Evolutionary conservation across 2,888 invertebrate species (phyloP), one percentile per base, ranked within the genome.

Genomic region (Diaprepes abbreviatus): DNA sequence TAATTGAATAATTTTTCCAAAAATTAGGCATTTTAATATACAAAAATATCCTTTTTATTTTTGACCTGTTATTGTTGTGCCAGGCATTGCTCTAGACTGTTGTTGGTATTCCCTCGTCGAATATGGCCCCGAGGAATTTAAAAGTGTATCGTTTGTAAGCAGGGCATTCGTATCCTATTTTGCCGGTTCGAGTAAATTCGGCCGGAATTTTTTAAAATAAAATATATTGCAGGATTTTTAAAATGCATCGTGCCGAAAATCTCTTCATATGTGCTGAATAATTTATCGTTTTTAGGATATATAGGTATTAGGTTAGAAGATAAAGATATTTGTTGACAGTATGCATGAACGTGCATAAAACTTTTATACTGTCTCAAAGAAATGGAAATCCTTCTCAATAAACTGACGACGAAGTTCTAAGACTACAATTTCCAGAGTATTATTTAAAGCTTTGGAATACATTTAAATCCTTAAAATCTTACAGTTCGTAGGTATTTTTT

Each of bases 81-180:
- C 0, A 10, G 28, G 35, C 14, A 35, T 3, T 19, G 54, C 19
- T 12, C 3, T n/a, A 19, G 35, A 3, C 10, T 52, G 19, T 35
- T 19, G 19, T 54, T 35, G 58, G 31, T 58, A 58, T 58, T 58
- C 40, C 17, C 17, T 21, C 9, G 17, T 35, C 59, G 59, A 60
- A 60, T 60, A 60, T 48, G 31, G 21, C 48, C 59, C 35, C 0
- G 21, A 48, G 33, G 48, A 35, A 60, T 48, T 48, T 10, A 28
- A 60, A 60, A 60, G 48, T 31, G 33, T 48, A 48, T 60, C 59
- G 35, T 60, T 60, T 60, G 59, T 60, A 60, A 17, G 45, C 59
- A 17, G 31, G 48, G 21, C 59, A 19, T 21, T 33, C 45, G 19
- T 45, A 16, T 38, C 48, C 45, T 48, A 60, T 60, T 60, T 60